Evolutionary conservation across 2,797 vertebrate genomes (phyloP), one percentile per base, ranked within the genome.

Genomic region (Lutjanus argentimaculatus): DNA sequence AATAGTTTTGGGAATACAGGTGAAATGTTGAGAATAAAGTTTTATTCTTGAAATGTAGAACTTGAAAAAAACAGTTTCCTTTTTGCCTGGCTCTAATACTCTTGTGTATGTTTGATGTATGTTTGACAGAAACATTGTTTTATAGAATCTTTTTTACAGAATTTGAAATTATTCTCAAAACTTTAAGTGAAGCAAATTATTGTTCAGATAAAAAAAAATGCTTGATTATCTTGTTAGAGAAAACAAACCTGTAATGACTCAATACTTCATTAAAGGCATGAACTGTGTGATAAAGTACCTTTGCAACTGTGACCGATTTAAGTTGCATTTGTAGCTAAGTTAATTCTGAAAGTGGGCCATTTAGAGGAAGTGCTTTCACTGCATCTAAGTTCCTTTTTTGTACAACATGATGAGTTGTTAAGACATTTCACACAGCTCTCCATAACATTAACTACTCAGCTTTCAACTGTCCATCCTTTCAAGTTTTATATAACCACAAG

Each of bases 281-380:
- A 49, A 9, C 3, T 30, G 17, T 22, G 36, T 14, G 69, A 19
- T 36, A 52, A 56, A 36, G 55, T 21, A 22, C 8, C 17, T 61
- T 75, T 63, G 9, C 11, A 66, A 8, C 19, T 68, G 8, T 8
- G 13, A 59, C 36, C 48, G 6, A 58, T 57, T 51, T 21, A 25
- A 64, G 66, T 85, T 48, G 72, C 30, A 48, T 42, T 51, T 80
- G 46, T 9, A 10, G 15, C 22, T 65, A 4, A 70, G 79, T 0
- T 7, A 55, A 82, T 59, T 67, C 48, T 77, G 79, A 84, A 86
- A 82, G 45, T 65, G 36, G 2, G 25, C 12, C 14, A 49, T 80
- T 79, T 49, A 72, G 45, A 88, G 83, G 77, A 92, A 88, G 73
- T 61, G 36, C 9, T 81, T 79, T 82, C 43, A 53, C 49, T 81